Evolutionary conservation across 2,113 vertebrate genomes (phyloP).

Genomic region (Alouatta palliata): DNA sequence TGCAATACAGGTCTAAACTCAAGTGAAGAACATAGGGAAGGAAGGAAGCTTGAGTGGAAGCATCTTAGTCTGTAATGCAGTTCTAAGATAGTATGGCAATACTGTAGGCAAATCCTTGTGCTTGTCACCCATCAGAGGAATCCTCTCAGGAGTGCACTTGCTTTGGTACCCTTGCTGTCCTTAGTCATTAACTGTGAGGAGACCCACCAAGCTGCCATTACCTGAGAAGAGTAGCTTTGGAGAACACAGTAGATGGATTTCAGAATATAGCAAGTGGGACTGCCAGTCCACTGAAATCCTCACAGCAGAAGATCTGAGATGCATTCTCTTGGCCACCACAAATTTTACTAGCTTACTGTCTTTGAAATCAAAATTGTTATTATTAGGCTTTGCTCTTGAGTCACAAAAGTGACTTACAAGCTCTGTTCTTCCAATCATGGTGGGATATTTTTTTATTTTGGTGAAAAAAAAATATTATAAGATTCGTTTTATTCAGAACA

Average conservation of each 20-base stretch:
- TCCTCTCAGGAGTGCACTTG: background rate
- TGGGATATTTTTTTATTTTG: background rate
- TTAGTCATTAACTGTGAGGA: background rate
- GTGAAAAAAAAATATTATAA: slow-evolving; percentile 10
- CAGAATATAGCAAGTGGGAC: background rate
- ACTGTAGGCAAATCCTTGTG: background rate
- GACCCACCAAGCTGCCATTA: background rate
- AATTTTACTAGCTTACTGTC: background rate
- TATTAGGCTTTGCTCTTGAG: slow-evolving; percentile 37
- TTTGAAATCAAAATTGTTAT: background rate
- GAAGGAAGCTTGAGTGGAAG: background rate
- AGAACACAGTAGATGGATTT: background rate
- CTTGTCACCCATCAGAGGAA: background rate
- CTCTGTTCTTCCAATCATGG: background rate
- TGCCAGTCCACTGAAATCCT: background rate
- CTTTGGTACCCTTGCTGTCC: background rate
- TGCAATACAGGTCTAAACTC: background rate
- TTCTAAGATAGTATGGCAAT: background rate
- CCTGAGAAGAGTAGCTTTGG: background rate
- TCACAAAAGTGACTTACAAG: background rate
- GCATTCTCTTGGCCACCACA: background rate
- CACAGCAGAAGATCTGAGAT: background rate
- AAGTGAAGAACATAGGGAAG: background rate
- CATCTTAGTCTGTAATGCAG: background rate
- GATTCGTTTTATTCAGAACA: slow-evolving; percentile 31